A percentile compares a stretch with the other conserved stretches of the same genome.
These are phyloP conservation scores for Salvelinus fontinalis DNA, from an alignment of 2,113 vertebrate species.

Conservation along the genomic window DNA sequence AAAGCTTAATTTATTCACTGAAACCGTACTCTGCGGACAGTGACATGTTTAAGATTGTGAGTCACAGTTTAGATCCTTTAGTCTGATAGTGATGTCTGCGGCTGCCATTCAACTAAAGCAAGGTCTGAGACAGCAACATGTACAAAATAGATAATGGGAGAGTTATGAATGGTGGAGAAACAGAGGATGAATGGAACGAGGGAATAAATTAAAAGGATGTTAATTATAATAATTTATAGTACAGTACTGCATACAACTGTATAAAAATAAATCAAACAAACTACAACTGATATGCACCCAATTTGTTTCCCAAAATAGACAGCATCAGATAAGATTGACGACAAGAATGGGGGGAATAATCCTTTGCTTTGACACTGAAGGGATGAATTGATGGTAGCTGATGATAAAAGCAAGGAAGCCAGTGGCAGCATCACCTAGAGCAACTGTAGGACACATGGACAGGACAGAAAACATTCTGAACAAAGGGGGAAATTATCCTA, in stretches of 20 bases:
- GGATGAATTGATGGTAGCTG: neutral
- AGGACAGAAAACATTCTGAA: neutral
- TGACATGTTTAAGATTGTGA: slow-evolving; percentile 27
- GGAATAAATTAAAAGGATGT: slow-evolving; percentile 43
- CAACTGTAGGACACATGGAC: slow-evolving; percentile 9
- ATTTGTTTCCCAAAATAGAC: slow-evolving; percentile 12
- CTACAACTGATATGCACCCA: slow-evolving; percentile 34
- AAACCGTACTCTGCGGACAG: slow-evolving; percentile 30
- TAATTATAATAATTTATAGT: slow-evolving; percentile 2
- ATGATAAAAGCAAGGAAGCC: neutral
- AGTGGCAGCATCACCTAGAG: neutral
- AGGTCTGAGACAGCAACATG: neutral
- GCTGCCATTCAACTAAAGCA: slow-evolving; percentile 3
- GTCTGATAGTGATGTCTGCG: slow-evolving; percentile 28
- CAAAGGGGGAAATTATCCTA: slow-evolving; percentile 20
- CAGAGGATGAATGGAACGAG: slow-evolving; percentile 4
- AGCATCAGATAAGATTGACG: neutral
- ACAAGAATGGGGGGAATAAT: neutral
- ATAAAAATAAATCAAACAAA: slow-evolving; percentile 51
- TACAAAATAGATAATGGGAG: neutral
- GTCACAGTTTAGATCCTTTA: slow-evolving; percentile 40
- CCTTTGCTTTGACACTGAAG: neutral
- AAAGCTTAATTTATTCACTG: slow-evolving; percentile 50
- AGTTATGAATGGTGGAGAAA: too few relatives aligned
- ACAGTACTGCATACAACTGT: slow-evolving; percentile 17